phyloP scores from a whole-genome alignment of 2,797 vertebrate genomes.

The Gallirallus australis region DNA sequence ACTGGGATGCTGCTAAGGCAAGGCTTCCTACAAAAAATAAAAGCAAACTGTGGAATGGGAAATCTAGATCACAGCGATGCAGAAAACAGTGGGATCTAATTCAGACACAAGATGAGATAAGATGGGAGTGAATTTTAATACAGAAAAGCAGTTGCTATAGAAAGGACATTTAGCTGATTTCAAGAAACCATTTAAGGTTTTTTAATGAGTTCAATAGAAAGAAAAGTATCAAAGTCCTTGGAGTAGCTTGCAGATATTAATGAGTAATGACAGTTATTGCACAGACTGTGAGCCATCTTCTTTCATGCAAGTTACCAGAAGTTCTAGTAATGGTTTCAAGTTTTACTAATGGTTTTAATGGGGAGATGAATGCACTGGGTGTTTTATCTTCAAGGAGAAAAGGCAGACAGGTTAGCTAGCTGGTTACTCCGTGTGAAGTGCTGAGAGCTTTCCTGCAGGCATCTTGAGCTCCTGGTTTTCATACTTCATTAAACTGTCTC shows the following conservation, averaged over 20 bases:
- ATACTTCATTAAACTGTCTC: neutral
- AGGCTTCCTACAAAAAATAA: neutral
- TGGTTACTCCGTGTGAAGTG: neutral
- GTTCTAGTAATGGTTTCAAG: neutral
- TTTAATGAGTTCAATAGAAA: conserved; percentile 17
- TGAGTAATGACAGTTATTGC: neutral
- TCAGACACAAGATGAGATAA: conserved; percentile 21
- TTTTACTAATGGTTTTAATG: neutral
- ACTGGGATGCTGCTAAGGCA: neutral
- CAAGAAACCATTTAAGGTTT: conserved; percentile 6
- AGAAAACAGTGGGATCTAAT: neutral
- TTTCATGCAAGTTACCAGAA: conserved; percentile 15
- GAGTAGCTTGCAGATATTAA: neutral
- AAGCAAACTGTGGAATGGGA: neutral
- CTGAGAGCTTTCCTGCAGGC: neutral
- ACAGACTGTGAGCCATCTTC: neutral
- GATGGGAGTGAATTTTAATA: conserved; percentile 13
- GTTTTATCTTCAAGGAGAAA: neutral
- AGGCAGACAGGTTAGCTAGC: neutral
- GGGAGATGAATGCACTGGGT: neutral
- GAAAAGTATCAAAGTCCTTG: conserved; percentile 8
- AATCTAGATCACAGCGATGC: neutral
- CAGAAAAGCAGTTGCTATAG: neutral
- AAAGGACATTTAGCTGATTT: conserved; percentile 35
- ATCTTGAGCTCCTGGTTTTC: neutral